phyloP scores from a whole-genome alignment of 2,888 invertebrate species.

The Onthophagus sagittarius region DNA sequence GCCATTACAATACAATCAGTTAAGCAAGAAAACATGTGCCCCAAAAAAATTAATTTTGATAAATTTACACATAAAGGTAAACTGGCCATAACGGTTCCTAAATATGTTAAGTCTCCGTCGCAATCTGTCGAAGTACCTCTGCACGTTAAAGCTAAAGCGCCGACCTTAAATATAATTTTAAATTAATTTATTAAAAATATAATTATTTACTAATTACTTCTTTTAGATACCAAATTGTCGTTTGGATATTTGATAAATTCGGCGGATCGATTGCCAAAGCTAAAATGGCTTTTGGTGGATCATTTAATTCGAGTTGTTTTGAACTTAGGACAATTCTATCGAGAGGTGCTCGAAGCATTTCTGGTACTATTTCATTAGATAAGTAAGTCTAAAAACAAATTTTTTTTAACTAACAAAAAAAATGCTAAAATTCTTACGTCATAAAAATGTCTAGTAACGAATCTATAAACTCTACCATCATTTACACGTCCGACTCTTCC shows the following conservation, averaged over 20 bases:
- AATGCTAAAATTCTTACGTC: constrained; percentile 45
- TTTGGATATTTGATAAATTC: constrained; percentile 72
- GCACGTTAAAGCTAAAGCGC: constrained; percentile 66
- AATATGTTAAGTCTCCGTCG: constrained; percentile 85
- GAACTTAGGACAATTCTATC: constrained; percentile 75
- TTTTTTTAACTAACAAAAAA: constrained; percentile 20
- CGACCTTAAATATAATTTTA: constrained; percentile 54
- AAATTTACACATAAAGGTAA: constrained; percentile 80
- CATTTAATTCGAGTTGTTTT: constrained; percentile 78
- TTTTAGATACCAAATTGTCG: constrained; percentile 80
- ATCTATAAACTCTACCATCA: constrained; percentile 80
- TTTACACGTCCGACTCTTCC: constrained; percentile 89
- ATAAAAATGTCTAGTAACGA: constrained; percentile 67
- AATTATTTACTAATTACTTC: constrained; percentile 52
- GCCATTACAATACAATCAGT: constrained; percentile 85
- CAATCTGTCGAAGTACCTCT: constrained; percentile 38
- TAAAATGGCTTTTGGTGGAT: constrained; percentile 71
- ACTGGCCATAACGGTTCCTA: constrained; percentile 78
- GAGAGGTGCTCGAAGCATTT: constrained; percentile 77
- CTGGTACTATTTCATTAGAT: constrained; percentile 60
- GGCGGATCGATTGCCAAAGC: constrained; percentile 87
- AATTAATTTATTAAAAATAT: neutral
- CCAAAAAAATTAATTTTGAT: constrained; percentile 80
- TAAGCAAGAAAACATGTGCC: constrained; percentile 79
- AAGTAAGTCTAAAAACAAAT: constrained; percentile 48